These are phyloP conservation scores for Psylliodes chrysocephalus DNA, from an alignment of 2,888 invertebrate species.

Conservation along the genomic window DNA sequence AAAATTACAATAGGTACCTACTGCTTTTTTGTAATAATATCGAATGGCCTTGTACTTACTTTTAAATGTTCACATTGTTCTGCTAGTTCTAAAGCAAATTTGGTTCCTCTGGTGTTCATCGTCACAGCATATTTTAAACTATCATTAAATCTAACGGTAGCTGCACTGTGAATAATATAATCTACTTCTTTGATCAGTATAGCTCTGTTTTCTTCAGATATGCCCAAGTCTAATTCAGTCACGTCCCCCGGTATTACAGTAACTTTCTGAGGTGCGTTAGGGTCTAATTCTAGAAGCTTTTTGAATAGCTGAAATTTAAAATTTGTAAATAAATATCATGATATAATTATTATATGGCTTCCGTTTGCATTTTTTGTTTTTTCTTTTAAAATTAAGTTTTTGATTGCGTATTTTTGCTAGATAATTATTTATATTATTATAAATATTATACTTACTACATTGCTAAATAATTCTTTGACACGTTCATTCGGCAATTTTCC, in stretches of 20 bases:
- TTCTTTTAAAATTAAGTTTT: no score
- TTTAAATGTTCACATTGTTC: conserved; percentile 56
- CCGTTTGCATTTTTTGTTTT: no score
- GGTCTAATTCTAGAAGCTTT: conserved; percentile 70
- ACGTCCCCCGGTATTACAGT: conserved; percentile 68
- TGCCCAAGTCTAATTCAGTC: conserved; percentile 62
- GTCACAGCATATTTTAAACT: conserved; percentile 71
- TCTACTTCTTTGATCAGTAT: conserved; percentile 67
- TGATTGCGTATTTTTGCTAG: no score
- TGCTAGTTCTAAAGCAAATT: conserved; percentile 56
- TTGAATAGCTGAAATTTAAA: conserved; percentile 77
- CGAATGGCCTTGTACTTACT: no score
- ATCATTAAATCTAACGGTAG: conserved; percentile 78
- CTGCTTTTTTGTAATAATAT: no score
- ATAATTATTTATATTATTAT: no score
- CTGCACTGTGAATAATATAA: conserved; percentile 78
- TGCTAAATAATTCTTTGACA: conserved; percentile 60
- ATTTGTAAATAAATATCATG: no score
- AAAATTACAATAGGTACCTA: no score
- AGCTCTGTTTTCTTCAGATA: conserved; percentile 63
- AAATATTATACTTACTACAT: conserved; percentile 51
- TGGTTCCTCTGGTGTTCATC: conserved; percentile 70
- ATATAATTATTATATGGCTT: no score
- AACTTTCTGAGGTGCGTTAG: conserved; percentile 68
- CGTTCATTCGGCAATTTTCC: conserved; percentile 59